These are phyloP conservation scores for Australoheros scitulus DNA, from an alignment of 2,113 vertebrate genomes.

Conservation along the genomic window DNA sequence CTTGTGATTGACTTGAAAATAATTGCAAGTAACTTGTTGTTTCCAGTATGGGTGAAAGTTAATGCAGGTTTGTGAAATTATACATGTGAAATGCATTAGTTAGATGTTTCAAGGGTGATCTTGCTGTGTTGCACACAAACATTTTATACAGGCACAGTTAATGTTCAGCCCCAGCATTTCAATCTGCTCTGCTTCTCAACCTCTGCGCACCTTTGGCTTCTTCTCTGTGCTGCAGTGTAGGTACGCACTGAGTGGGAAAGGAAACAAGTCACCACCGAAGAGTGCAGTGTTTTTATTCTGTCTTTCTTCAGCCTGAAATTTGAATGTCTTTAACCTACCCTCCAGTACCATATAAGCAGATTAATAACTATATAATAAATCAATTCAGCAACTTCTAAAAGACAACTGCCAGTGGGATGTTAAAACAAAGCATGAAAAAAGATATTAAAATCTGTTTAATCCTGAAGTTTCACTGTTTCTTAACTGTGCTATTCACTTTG, in stretches of 20 bases:
- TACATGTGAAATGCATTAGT: not conserved
- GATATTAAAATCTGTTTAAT: not conserved
- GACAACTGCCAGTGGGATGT: not conserved
- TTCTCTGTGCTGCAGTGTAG: conserved; percentile 26
- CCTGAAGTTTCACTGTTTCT: not conserved
- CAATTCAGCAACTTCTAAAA: not conserved
- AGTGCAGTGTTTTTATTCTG: not conserved
- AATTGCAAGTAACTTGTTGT: not conserved
- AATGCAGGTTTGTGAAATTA: not conserved
- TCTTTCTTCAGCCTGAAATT: not conserved
- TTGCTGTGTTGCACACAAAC: not conserved
- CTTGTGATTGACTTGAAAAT: not conserved
- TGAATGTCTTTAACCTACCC: not conserved
- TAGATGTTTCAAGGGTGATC: not conserved
- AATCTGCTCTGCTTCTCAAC: conserved; percentile 1
- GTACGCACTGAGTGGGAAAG: conserved; percentile 19
- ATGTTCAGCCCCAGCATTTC: not conserved
- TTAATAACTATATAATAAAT: conserved; percentile 3
- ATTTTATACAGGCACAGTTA: not conserved
- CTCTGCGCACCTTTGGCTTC: conserved; percentile 8
- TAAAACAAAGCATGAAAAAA: not conserved
- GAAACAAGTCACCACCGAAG: conserved; percentile 4
- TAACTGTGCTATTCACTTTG: not conserved
- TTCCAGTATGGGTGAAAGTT: not conserved
- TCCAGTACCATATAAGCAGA: not conserved